Conservation (phyloP, 2,797 vertebrate genomes). For the Xenentodon cancila region DNA sequence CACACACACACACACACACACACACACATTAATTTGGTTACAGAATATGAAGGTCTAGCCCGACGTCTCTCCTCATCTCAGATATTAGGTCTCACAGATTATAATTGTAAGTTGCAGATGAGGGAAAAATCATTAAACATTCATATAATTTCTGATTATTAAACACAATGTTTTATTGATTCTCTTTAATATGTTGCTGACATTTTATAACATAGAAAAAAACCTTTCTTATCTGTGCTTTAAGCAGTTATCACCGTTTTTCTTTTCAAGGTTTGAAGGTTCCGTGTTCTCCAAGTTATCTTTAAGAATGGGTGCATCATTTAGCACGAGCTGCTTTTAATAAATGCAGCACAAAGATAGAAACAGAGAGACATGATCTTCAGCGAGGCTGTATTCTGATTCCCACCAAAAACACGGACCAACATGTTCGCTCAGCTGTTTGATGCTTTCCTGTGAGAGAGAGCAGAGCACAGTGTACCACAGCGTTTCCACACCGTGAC, state of each 20-base stretch:
- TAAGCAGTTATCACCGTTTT: constrained; percentile 1
- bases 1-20: background rate
- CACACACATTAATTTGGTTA: constrained; percentile 5
- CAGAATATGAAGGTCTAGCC: constrained; percentile 21
- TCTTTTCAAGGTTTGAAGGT: background rate
- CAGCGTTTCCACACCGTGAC: constrained; percentile 9
- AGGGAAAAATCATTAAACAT: background rate
- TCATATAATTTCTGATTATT: constrained; percentile 17
- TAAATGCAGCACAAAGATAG: constrained; percentile 1
- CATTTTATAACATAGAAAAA: constrained; percentile 18
- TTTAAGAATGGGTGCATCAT: background rate
- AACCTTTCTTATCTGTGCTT: constrained; percentile 15
- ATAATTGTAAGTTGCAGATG: background rate
- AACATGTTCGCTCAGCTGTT: constrained; percentile 6
- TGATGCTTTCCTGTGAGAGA: constrained; percentile 27
- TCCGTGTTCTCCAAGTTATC: constrained; percentile 10
- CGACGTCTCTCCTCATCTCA: constrained; percentile 16
- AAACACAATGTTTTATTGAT: constrained; percentile 14
- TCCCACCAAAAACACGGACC: constrained; percentile 23
- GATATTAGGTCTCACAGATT: constrained; percentile 21
- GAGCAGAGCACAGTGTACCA: constrained; percentile 4
- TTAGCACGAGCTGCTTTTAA: constrained; percentile 2
- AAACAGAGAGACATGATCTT: constrained; percentile 8
- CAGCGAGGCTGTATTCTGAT: constrained; percentile 9
- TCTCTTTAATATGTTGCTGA: constrained; percentile 12